phyloP scores from a whole-genome alignment of 30 jellyfish, hydroid and myxozoan genomes.

The Pelagia noctiluca region DNA sequence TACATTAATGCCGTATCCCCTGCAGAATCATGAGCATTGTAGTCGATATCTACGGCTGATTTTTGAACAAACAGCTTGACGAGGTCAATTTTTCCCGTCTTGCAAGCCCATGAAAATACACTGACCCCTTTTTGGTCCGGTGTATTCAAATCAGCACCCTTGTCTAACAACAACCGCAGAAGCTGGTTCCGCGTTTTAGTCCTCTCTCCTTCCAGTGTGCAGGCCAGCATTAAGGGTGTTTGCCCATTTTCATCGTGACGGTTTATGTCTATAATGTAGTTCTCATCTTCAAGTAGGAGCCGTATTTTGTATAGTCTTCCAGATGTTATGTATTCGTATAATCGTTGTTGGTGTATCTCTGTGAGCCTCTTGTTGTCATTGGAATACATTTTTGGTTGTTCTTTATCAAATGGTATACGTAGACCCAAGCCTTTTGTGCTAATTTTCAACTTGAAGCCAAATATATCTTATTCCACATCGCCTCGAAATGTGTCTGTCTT shows the following conservation, averaged over 20 bases:
- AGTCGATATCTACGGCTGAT: slow-evolving; percentile 55
- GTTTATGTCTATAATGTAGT: slow-evolving; percentile 24
- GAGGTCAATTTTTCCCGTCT: slow-evolving; percentile 29
- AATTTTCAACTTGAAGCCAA: too few relatives aligned
- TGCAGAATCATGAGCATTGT: slow-evolving; percentile 43
- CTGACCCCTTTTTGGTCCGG: slow-evolving; percentile 62
- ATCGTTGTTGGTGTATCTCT: slow-evolving; percentile 37
- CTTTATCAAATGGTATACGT: background rate
- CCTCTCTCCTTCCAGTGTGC: slow-evolving; percentile 63
- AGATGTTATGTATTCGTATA: slow-evolving; percentile 41
- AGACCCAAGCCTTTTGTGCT: too few relatives aligned
- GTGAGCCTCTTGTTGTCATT: slow-evolving; percentile 40
- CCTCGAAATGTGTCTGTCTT: too few relatives aligned
- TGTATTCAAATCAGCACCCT: slow-evolving; percentile 64
- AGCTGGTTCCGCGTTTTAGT: slow-evolving; percentile 52
- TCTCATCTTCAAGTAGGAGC: slow-evolving; percentile 40
- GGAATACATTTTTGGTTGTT: slow-evolving; percentile 15
- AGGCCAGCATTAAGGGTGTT: slow-evolving; percentile 73
- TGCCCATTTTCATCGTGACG: slow-evolving; percentile 37
- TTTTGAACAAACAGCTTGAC: slow-evolving; percentile 45
- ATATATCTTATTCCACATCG: too few relatives aligned
- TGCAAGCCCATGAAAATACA: slow-evolving; percentile 72
- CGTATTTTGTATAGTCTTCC: slow-evolving; percentile 68
- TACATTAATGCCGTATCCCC: slow-evolving; percentile 82
- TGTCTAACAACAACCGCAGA: slow-evolving; percentile 33